Conservation (phyloP, 2,888 invertebrate genomes). For the Anthoptus insignis region DNA sequence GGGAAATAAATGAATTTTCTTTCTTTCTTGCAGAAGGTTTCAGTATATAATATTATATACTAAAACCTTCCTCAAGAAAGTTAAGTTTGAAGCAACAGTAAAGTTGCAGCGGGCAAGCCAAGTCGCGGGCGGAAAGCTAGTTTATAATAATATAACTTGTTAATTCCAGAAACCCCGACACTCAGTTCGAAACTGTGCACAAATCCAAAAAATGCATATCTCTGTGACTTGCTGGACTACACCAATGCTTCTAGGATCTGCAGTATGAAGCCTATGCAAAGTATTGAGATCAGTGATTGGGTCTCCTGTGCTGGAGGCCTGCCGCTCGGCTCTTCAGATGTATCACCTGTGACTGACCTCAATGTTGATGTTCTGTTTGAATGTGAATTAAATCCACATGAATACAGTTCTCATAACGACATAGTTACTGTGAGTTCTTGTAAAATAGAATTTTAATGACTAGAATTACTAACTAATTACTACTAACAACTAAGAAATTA, state of each 20-base stretch:
- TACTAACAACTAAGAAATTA: too few relatives aligned
- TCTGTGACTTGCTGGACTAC: constrained; percentile 88
- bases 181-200: constrained; percentile 85
- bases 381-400: constrained; percentile 81
- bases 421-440: constrained; percentile 61
- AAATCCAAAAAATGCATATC: constrained; percentile 85
- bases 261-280: constrained; percentile 80
- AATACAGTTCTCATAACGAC: constrained; percentile 62
- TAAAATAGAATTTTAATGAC: not conserved
- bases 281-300: constrained; percentile 80
- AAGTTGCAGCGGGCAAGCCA: too few relatives aligned
- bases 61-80: too few relatives aligned
- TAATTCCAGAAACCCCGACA: constrained; percentile 79
- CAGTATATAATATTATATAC: too few relatives aligned
- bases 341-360: constrained; percentile 65
- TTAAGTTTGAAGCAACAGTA: too few relatives aligned
- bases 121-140: too few relatives aligned
- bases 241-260: constrained; percentile 80
- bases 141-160: too few relatives aligned
- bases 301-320: constrained; percentile 75
- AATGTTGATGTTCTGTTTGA: constrained; percentile 79
- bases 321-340: constrained; percentile 72
- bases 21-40: too few relatives aligned
- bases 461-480: not conserved
- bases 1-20: too few relatives aligned